phyloP scores from a whole-genome alignment of 1,140 invertebrate genomes.

The Holcopasites calliopsidis region DNA sequence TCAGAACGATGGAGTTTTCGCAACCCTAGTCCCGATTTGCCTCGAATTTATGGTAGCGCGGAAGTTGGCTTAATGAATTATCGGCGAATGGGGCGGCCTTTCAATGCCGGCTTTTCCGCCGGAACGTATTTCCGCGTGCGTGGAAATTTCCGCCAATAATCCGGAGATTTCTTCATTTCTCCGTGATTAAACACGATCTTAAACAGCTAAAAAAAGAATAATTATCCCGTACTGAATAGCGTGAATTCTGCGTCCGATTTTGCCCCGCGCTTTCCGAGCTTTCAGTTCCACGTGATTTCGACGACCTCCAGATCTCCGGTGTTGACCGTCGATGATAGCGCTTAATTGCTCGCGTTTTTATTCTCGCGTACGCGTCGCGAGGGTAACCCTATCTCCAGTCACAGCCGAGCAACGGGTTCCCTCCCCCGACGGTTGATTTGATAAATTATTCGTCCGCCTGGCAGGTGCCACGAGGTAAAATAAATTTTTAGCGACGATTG shows the following conservation, averaged over 20 bases:
- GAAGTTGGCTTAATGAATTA: background rate
- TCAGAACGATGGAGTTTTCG: background rate
- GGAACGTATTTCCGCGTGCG: background rate
- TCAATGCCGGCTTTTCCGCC: background rate
- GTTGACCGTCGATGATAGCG: background rate
- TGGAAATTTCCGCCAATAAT: background rate
- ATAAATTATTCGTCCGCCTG: conserved; percentile 1
- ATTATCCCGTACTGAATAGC: too few relatives aligned
- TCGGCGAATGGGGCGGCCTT: background rate
- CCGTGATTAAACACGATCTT: background rate
- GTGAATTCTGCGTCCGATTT: background rate
- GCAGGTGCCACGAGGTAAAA: background rate
- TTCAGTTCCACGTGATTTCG: too few relatives aligned
- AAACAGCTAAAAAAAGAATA: background rate
- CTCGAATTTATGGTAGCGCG: background rate
- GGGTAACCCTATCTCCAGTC: background rate
- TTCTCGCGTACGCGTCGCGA: background rate
- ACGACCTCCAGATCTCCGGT: background rate
- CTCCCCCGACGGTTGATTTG: background rate
- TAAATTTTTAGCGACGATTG: background rate
- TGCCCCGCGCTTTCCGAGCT: too few relatives aligned
- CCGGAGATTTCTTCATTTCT: background rate
- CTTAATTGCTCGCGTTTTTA: conserved; percentile 12
- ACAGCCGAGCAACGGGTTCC: too few relatives aligned
- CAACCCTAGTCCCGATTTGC: too few relatives aligned